Evolutionary conservation across 2,888 invertebrate genomes (phyloP).

Genomic region (Balanococcus diminutus): DNA sequence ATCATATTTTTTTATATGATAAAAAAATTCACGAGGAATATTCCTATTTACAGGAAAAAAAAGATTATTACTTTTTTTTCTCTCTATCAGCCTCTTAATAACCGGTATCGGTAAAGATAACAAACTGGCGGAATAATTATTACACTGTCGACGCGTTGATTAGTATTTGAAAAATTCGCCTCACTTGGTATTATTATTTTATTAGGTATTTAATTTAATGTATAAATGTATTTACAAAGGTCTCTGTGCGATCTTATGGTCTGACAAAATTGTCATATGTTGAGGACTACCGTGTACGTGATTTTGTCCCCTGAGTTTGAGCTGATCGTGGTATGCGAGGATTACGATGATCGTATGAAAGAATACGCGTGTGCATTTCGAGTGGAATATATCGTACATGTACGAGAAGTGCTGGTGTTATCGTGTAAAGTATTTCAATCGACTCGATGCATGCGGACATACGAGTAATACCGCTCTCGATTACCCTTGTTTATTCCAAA

Average conservation of each 20-base stretch:
- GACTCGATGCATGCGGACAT: background rate
- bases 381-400: background rate
- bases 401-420: background rate
- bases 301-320: background rate
- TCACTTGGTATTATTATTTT: background rate
- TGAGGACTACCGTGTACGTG: background rate
- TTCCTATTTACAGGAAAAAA: background rate
- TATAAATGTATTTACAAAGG: background rate
- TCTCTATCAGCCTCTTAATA: background rate
- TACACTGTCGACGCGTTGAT: background rate
- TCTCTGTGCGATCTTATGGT: background rate
- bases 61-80: background rate
- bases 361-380: background rate
- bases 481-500: background rate
- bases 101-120: constrained; percentile 5
- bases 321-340: background rate
- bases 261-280: background rate
- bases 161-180: background rate
- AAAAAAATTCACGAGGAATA: background rate
- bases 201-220: background rate
- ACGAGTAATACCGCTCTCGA: background rate
- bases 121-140: background rate
- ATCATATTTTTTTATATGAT: background rate
- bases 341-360: too few relatives aligned
- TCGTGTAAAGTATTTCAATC: background rate